Base-by-base conservation (phyloP, 2,888 invertebrate species). In the Notodonta ziczac region DNA sequence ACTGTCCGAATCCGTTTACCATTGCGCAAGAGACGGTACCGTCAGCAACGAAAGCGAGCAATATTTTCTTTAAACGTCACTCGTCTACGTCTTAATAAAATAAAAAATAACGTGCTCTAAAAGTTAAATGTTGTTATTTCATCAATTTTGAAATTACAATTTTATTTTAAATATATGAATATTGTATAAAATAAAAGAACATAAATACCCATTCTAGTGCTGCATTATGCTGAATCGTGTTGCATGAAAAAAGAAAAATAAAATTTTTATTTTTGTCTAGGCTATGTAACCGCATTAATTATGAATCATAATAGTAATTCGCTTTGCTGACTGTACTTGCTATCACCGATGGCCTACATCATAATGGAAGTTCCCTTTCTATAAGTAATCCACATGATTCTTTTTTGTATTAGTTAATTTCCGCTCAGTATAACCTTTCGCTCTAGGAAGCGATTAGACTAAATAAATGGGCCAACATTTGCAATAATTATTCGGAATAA, bases 401-500 rank as follows among this genome's bases (percentile, higher is more conserved):
- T 66, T 14, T 51, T 51, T 54, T 62, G 63, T 62, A 66, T 66
- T 5, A 6, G 35, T 35, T 65, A 68, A 71, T 74, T 64, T 58
- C 63, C 67, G 61, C 58, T 61, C 57, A 65, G 58, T 57, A 42
- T 40, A 73, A 73, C 74, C 74, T 74, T 9, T 44, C 66, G 13
- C 42, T 73, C 68, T 67, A 72, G 74, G 74, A 75, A 75, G 76
- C 72, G 70, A 75, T 75, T 72, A 73, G 60, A 51, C 24, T 5
- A n/a, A 56, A 65, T 62, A 73, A 73, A 75, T 73, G 66, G 61
- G 67, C 13, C 65, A 63, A 61, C 67, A 72, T 74, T 72, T 61
- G 60, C 54, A 52, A 60, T 46, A 46, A 61, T 52, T 32, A 35
- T 35, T 53, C 24, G 1, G 53, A 12, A 54, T 63, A 61, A 63